phyloP scores from a whole-genome alignment of 1,140 invertebrate species.

The Euborellia annulipes region DNA sequence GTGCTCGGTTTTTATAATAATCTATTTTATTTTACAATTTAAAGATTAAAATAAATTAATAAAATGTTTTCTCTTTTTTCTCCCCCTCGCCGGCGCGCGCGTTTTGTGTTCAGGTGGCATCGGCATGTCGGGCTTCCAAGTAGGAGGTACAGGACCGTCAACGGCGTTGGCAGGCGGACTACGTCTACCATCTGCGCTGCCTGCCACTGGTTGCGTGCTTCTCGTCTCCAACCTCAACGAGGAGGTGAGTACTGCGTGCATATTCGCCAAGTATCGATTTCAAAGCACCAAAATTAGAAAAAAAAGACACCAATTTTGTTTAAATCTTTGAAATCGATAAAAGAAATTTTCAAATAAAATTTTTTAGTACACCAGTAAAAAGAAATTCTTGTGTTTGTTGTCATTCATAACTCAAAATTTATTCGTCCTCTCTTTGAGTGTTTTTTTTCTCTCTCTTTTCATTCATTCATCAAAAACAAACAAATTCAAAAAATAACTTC shows the following conservation, averaged over 20 bases:
- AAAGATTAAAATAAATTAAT: background rate
- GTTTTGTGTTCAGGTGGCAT: background rate
- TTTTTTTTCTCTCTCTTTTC: slow-evolving; percentile 39
- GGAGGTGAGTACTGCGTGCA: slow-evolving; percentile 47
- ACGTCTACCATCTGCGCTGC: slow-evolving; percentile 20
- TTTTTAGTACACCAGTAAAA: background rate
- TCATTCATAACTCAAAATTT: background rate
- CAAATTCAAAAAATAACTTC: too few relatives aligned
- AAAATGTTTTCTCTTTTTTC: slow-evolving; percentile 1
- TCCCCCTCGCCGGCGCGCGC: background rate
- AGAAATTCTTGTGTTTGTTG: background rate
- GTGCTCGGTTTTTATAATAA: too few relatives aligned
- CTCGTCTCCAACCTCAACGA: slow-evolving; percentile 83
- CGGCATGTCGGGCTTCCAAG: slow-evolving; percentile 31
- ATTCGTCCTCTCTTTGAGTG: too few relatives aligned
- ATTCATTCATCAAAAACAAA: slow-evolving; percentile 41
- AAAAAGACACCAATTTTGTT: background rate
- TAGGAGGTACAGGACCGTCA: slow-evolving; percentile 44
- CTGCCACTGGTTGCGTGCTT: slow-evolving; percentile 52
- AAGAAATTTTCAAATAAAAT: background rate
- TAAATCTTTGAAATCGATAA: background rate
- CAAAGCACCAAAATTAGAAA: slow-evolving; percentile 13
- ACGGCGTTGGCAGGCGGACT: slow-evolving; percentile 33
- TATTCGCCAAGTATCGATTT: background rate
- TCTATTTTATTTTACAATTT: too few relatives aligned